Percentiles rank a stretch among this genome's conserved stretches.
Evolutionary conservation across 1,140 invertebrate species (phyloP).

Genomic region (Penaeus chinensis): DNA sequence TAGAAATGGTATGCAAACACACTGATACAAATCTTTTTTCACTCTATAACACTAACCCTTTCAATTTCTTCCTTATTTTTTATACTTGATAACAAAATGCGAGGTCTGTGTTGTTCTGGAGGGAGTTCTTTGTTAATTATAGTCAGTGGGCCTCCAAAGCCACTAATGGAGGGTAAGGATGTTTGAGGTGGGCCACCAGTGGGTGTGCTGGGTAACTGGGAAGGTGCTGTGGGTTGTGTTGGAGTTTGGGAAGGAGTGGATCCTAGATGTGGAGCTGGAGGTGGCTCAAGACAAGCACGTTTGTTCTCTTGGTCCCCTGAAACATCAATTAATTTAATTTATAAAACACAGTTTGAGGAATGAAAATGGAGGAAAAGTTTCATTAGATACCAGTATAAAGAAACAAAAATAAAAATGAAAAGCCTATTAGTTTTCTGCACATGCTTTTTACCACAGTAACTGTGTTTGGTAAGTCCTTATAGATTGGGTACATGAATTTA

Average conservation of each 20-base stretch:
- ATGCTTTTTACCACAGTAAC: background rate
- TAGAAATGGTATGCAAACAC: too few species aligned
- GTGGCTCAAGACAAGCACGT: constrained; percentile 51
- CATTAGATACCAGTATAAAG: constrained; percentile 11
- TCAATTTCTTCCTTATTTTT: constrained; percentile 60
- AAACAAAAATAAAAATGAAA: constrained; percentile 3
- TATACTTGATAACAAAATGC: constrained; percentile 53
- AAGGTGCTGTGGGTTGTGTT: constrained; percentile 1
- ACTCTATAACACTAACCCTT: constrained; percentile 52
- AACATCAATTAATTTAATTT: background rate
- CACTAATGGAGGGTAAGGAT: background rate
- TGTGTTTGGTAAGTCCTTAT: too few species aligned
- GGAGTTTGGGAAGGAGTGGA: constrained; percentile 16
- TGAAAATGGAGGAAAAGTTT: background rate
- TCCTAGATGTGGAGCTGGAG: constrained; percentile 43
- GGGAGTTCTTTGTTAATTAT: constrained; percentile 51
- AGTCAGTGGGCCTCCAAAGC: constrained; percentile 22
- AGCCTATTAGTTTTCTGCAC: background rate
- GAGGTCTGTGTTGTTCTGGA: constrained; percentile 38
- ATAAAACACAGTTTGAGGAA: background rate
- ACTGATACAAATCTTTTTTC: background rate
- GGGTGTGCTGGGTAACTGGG: background rate
- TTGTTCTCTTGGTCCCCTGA: constrained; percentile 62
- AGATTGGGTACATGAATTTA: too few species aligned
- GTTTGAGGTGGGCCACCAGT: background rate